Evolutionary conservation across 2,113 vertebrate genomes (phyloP).

Genomic region (Tetraodon nigroviridis): DNA sequence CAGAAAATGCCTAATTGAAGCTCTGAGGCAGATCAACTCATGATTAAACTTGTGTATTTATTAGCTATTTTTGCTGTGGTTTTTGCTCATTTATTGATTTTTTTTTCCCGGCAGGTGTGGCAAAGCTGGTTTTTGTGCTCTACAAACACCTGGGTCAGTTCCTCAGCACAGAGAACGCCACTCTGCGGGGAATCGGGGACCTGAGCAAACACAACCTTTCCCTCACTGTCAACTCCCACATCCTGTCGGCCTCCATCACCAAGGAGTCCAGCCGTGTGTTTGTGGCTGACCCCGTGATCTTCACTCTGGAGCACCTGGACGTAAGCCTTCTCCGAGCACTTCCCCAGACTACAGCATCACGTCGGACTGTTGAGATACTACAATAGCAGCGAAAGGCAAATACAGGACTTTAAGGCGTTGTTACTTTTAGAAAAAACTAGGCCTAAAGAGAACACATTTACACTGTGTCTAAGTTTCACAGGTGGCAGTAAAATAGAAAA

Average conservation of each 20-base stretch:
- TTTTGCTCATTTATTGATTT: background rate
- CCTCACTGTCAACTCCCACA: conserved; percentile 94
- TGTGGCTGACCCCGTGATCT: conserved; percentile 91
- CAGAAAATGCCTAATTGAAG: background rate
- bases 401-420: conserved; percentile 6
- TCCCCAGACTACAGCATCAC: conserved; percentile 10
- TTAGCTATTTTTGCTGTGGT: background rate
- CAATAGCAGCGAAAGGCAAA: conserved; percentile 17
- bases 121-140: conserved; percentile 97
- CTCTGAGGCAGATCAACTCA: too few relatives aligned
- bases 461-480: background rate
- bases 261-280: conserved; percentile 98
- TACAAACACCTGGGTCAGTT: conserved; percentile 96
- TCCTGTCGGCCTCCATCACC: conserved; percentile 96
- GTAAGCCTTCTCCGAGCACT: conserved; percentile 77
- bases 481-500: background rate
- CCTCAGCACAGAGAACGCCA: conserved; percentile 94
- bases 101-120: conserved; percentile 76
- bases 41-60: too few relatives aligned
- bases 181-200: conserved; percentile 83
- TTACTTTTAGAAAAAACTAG: background rate
- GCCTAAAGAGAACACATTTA: background rate
- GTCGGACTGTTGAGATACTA: conserved; percentile 5
- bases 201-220: conserved; percentile 84
- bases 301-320: conserved; percentile 94